Percentiles rank a stretch among this genome's conserved stretches.
Conservation (phyloP, 2,113 vertebrate genomes). For the Tauraco erythrolophus region DNA sequence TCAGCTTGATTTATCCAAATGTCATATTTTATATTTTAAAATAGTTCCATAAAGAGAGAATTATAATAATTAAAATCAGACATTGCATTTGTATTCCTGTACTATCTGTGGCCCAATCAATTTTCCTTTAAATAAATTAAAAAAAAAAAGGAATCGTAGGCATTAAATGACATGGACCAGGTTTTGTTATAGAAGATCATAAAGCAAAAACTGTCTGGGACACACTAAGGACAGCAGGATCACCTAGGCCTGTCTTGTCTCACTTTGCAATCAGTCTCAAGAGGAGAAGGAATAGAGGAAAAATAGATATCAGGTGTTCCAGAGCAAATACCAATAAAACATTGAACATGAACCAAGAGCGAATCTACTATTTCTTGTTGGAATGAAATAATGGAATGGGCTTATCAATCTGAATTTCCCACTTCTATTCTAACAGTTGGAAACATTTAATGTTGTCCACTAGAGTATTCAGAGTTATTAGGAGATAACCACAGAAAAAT, state of each 20-base stretch:
- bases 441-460: background rate
- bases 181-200: background rate
- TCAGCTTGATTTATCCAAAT: background rate
- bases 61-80: background rate
- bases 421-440: background rate
- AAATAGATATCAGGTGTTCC: background rate
- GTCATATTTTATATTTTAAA: background rate
- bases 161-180: background rate
- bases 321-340: background rate
- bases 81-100: background rate
- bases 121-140: background rate
- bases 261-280: background rate
- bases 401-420: background rate
- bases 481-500: background rate
- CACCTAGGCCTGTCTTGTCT: background rate
- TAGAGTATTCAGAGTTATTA: background rate
- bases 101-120: background rate
- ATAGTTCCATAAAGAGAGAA: background rate
- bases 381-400: background rate
- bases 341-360: background rate
- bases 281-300: background rate
- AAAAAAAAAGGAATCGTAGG: rapidly evolving
- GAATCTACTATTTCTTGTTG: background rate
- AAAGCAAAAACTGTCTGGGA: background rate
- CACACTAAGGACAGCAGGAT: background rate